A percentile compares a stretch with the other conserved stretches of the same genome.
Conservation (phyloP, 2,888 invertebrate species). For the Meloe dianella region DNA sequence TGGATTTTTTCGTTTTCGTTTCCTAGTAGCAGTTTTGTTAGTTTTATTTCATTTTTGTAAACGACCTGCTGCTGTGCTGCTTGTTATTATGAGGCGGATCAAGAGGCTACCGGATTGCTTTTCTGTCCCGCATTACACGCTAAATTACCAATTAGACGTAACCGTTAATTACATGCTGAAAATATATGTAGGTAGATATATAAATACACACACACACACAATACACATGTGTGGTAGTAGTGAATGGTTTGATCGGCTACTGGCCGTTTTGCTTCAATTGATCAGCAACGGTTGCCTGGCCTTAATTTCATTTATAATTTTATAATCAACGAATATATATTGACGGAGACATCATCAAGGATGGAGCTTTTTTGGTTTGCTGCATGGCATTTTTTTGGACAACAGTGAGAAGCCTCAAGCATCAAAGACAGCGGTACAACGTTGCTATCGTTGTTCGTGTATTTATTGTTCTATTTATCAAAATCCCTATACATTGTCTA, state of each 20-base stretch:
- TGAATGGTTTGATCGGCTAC: constrained; percentile 22
- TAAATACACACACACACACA: not conserved
- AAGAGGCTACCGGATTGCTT: constrained; percentile 44
- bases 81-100: constrained; percentile 43
- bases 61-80: constrained; percentile 32
- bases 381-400: no score
- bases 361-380: no score
- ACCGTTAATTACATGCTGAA: constrained; percentile 45
- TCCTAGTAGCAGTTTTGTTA: no score
- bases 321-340: no score
- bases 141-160: constrained; percentile 53
- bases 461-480: no score
- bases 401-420: no score
- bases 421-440: no score
- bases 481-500: no score
- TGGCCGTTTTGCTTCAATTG: constrained; percentile 27
- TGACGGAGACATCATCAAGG: no score
- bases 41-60: constrained; percentile 28
- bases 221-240: not conserved
- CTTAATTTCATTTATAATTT: not conserved
- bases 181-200: constrained; percentile 23
- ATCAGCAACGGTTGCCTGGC: not conserved
- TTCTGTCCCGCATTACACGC: constrained; percentile 47
- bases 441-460: no score
- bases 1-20: no score